These are phyloP conservation scores for Archegozetes longisetosus DNA, from an alignment of 1,140 invertebrate species.

Conservation along the genomic window DNA sequence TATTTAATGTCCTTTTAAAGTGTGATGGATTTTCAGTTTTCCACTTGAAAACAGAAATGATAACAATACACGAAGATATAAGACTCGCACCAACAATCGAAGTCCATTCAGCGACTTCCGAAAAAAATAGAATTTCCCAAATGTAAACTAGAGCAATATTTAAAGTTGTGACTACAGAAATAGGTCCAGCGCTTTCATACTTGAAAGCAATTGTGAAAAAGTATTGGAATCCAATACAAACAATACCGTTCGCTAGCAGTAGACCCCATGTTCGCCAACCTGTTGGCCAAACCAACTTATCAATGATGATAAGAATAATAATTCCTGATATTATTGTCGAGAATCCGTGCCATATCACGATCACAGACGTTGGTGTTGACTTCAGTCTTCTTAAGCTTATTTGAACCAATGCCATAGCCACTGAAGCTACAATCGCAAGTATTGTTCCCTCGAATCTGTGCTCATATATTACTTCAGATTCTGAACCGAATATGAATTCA, in stretches of 20 bases:
- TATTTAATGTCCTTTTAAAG: too few relatives aligned
- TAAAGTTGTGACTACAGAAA: slow-evolving; percentile 65
- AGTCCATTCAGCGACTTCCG: slow-evolving; percentile 6
- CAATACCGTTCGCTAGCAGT: slow-evolving; percentile 59
- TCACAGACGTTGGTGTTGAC: slow-evolving; percentile 58
- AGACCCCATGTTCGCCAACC: slow-evolving; percentile 3
- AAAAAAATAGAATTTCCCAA: slow-evolving; percentile 1
- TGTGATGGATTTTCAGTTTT: too few relatives aligned
- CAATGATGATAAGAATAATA: background rate
- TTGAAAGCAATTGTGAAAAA: slow-evolving; percentile 64
- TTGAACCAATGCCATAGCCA: slow-evolving; percentile 51
- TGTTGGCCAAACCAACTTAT: background rate
- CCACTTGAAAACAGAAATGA: too few relatives aligned
- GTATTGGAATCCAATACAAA: slow-evolving; percentile 73
- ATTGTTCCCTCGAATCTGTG: background rate
- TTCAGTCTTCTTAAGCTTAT: slow-evolving; percentile 64
- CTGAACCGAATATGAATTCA: slow-evolving; percentile 31
- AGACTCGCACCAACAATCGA: slow-evolving; percentile 1
- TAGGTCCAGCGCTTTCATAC: slow-evolving; percentile 70
- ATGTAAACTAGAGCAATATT: slow-evolving; percentile 74
- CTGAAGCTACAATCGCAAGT: slow-evolving; percentile 2
- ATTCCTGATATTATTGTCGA: slow-evolving; percentile 1
- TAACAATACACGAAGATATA: background rate
- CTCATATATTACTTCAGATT: background rate
- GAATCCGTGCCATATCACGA: slow-evolving; percentile 39